Percentiles rank a stretch among this genome's conserved stretches.
Evolutionary conservation across 2,113 vertebrate genomes (phyloP).

Genomic region (Octodon degus): DNA sequence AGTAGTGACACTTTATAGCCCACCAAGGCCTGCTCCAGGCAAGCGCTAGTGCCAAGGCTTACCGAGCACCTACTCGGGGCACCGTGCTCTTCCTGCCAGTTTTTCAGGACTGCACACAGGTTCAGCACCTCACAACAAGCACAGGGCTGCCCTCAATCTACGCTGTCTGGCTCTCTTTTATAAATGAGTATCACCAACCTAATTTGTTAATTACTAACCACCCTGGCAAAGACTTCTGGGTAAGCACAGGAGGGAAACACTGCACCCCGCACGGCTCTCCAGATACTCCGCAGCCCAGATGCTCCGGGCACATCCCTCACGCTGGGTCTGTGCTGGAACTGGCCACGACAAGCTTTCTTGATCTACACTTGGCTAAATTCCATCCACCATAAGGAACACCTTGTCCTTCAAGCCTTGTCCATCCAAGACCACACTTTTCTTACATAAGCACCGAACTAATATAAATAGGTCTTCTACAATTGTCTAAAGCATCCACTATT

Average conservation of each 20-base stretch:
- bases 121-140: constrained; percentile 14
- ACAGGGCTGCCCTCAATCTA: background rate
- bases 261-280: background rate
- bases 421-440: background rate
- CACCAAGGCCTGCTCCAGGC: background rate
- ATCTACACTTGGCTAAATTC: background rate
- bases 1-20: background rate
- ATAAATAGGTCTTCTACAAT: background rate
- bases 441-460: background rate
- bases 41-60: background rate
- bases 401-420: background rate
- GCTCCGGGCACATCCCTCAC: background rate
- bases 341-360: background rate
- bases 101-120: constrained; percentile 15
- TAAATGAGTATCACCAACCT: background rate
- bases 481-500: background rate
- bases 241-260: background rate
- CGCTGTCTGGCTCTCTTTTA: background rate
- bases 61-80: background rate
- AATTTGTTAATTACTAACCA: background rate
- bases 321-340: background rate
- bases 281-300: background rate
- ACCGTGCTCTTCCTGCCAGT: background rate
- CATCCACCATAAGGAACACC: background rate
- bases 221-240: background rate